Conservation (phyloP, 2,113 vertebrate genomes). For the Chaenogobius annularis region DNA sequence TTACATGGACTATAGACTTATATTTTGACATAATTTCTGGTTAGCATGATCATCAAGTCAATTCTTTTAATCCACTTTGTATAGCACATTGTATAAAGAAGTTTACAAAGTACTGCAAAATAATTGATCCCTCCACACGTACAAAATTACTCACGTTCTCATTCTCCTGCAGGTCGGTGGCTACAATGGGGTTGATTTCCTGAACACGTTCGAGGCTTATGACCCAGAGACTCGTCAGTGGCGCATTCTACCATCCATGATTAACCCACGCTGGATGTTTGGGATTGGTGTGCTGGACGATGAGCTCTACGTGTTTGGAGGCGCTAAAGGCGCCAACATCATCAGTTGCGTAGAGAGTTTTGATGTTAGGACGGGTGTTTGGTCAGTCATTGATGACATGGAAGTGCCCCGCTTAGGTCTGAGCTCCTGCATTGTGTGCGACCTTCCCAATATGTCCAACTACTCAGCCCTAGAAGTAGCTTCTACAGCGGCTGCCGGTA, state of each 20-base stretch:
- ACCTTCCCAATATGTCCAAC: background rate
- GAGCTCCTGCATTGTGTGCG: background rate
- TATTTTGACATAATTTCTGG: too few relatives aligned
- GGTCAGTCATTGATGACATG: background rate
- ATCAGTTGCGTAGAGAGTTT: background rate
- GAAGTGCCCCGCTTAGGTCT: background rate
- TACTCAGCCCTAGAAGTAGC: background rate
- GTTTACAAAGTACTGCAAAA: too few relatives aligned
- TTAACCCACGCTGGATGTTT: conserved; percentile 79
- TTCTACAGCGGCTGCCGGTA: background rate
- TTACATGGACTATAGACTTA: too few relatives aligned
- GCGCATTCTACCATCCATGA: conserved; percentile 78
- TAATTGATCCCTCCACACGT: too few relatives aligned
- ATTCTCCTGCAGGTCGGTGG: conserved; percentile 84
- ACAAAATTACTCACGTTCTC: too few relatives aligned
- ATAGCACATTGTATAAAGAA: too few relatives aligned
- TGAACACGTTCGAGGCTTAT: conserved; percentile 50
- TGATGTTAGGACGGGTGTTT: background rate
- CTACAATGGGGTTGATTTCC: conserved; percentile 75
- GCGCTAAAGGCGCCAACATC: background rate
- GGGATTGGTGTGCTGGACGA: conserved; percentile 81
- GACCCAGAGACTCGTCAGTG: conserved; percentile 75
- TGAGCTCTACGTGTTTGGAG: conserved; percentile 35
- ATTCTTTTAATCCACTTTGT: too few relatives aligned
- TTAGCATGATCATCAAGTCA: too few relatives aligned